These are phyloP conservation scores for Pygoscelis antarcticus DNA, from an alignment of 2,113 vertebrate species.

Conservation along the genomic window DNA sequence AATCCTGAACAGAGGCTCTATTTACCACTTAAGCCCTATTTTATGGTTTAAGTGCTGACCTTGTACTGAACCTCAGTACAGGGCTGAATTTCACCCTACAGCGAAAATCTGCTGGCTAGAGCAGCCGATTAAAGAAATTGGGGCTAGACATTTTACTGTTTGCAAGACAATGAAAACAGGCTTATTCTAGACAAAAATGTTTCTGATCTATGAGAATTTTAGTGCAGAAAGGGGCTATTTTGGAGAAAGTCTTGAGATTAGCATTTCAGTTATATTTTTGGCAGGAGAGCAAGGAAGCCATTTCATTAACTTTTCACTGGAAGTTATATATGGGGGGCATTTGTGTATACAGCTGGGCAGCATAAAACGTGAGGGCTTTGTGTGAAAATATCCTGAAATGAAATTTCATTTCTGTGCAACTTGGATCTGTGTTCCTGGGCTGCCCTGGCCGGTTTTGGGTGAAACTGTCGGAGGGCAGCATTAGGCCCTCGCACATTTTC, in stretches of 20 bases:
- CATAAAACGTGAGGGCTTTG: constrained; percentile 67
- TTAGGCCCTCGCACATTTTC: neutral
- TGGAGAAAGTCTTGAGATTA: constrained; percentile 53
- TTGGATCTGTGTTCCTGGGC: neutral
- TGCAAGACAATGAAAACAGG: constrained; percentile 54
- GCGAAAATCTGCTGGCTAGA: constrained; percentile 10
- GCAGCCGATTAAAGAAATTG: constrained; percentile 21
- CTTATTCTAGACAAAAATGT: constrained; percentile 41
- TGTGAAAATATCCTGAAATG: constrained; percentile 54
- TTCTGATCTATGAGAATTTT: constrained; percentile 56
- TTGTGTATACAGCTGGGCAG: constrained; percentile 69
- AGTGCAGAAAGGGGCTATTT: constrained; percentile 48
- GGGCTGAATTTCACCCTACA: constrained; percentile 54
- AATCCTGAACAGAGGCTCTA: constrained; percentile 55
- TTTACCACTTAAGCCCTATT: constrained; percentile 62
- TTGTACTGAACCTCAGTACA: constrained; percentile 33
- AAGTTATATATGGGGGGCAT: constrained; percentile 62
- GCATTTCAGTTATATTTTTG: constrained; percentile 53
- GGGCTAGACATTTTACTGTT: constrained; percentile 31
- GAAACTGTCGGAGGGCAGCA: constrained; percentile 13
- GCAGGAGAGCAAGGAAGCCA: constrained; percentile 50
- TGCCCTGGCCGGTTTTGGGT: neutral
- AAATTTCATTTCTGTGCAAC: constrained; percentile 43
- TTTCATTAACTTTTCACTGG: constrained; percentile 66
- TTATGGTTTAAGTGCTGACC: constrained; percentile 67